Conservation (phyloP, 2,113 vertebrate genomes). For the Oreochromis aureus region DNA sequence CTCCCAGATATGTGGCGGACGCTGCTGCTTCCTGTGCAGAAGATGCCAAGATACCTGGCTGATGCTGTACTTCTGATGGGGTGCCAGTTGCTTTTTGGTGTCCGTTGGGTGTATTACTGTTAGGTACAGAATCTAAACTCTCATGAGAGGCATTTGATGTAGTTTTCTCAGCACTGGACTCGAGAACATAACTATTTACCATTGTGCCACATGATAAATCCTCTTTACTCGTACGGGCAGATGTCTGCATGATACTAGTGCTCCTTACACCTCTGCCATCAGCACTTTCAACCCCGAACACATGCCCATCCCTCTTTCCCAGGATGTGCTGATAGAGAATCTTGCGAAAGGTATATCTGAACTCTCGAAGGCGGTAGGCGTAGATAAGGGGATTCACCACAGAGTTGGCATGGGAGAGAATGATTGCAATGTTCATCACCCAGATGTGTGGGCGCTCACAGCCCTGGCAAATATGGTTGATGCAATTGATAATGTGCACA, state of each 20-base stretch:
- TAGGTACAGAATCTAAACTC: not conserved
- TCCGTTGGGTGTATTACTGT: conserved; percentile 67
- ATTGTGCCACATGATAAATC: conserved; percentile 54
- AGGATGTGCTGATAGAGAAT: conserved; percentile 82
- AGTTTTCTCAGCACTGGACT: conserved; percentile 49
- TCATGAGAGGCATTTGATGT: not conserved
- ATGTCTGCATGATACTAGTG: conserved; percentile 54
- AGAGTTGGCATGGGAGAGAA: conserved; percentile 92
- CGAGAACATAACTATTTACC: conserved; percentile 65
- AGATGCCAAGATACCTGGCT: not conserved
- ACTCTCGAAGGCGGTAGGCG: conserved; percentile 90
- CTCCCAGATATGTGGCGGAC: not conserved
- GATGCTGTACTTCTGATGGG: not conserved
- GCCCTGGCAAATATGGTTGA: conserved; percentile 78
- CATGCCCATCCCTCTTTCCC: conserved; percentile 45
- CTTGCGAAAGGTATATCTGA: conserved; percentile 86
- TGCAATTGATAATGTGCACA: conserved; percentile 88
- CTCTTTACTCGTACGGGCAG: conserved; percentile 60
- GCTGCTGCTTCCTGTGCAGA: not conserved
- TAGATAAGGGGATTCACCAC: conserved; percentile 97
- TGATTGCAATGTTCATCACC: conserved; percentile 89
- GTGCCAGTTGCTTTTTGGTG: conserved; percentile 30
- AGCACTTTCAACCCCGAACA: not conserved
- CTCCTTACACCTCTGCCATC: not conserved
- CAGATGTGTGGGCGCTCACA: conserved; percentile 75